Conservation (phyloP, 2,113 vertebrate genomes). For the Laticauda laticaudata region DNA sequence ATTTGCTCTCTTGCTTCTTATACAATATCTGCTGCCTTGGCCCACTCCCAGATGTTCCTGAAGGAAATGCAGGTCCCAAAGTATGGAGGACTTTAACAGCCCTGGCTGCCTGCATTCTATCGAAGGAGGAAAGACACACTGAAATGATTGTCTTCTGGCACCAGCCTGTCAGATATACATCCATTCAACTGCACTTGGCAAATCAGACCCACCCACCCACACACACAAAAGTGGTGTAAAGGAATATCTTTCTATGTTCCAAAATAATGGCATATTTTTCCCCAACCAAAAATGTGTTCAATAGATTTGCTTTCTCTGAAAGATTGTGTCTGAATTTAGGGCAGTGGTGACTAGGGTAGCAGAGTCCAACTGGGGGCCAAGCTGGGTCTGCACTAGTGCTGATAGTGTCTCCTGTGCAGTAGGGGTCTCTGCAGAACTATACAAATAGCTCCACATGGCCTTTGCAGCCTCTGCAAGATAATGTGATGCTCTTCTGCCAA, state of each 20-base stretch:
- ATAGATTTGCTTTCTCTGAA: slow-evolving; percentile 68
- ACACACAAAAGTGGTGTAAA: slow-evolving; percentile 49
- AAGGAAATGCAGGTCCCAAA: slow-evolving; percentile 55
- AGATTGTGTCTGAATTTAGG: slow-evolving; percentile 63
- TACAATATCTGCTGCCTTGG: slow-evolving; percentile 67
- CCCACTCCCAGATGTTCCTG: slow-evolving; percentile 56
- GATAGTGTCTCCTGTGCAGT: slow-evolving; percentile 66
- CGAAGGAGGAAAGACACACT: slow-evolving; percentile 59
- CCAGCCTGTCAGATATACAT: slow-evolving; percentile 33
- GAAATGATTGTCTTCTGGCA: slow-evolving; percentile 61
- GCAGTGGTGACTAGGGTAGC: slow-evolving; percentile 41
- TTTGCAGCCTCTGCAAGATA: slow-evolving; percentile 62
- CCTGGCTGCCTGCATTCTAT: slow-evolving; percentile 59
- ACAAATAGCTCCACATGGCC: slow-evolving; percentile 69
- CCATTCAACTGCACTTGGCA: slow-evolving; percentile 60
- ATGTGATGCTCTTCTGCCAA: slow-evolving; percentile 71
- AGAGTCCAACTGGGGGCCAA: slow-evolving; percentile 53
- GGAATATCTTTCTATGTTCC: slow-evolving; percentile 64
- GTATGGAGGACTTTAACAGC: slow-evolving; percentile 54
- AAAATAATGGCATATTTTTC: slow-evolving; percentile 61
- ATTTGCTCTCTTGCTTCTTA: slow-evolving; percentile 61
- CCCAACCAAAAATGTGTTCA: slow-evolving; percentile 68
- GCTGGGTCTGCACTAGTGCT: slow-evolving; percentile 54
- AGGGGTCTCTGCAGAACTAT: slow-evolving; percentile 62
- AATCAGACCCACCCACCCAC: slow-evolving; percentile 32